A percentile compares a stretch with the other conserved stretches of the same genome.
phyloP scores from a whole-genome alignment of 2,797 vertebrate genomes.

The Phalanger gymnotis region DNA sequence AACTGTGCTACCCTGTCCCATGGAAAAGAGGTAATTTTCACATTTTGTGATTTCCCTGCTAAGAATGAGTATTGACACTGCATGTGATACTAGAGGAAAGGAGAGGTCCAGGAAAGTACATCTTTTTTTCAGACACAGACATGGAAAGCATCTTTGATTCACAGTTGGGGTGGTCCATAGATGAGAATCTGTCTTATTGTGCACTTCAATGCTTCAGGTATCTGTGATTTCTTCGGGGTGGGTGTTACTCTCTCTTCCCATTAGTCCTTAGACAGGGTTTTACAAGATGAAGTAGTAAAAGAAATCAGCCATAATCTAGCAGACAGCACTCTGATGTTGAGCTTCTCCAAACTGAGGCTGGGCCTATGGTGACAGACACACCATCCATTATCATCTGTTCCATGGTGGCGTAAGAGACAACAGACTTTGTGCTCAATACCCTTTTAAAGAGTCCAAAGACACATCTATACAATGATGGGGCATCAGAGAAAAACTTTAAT shows the following conservation, averaged over 20 bases:
- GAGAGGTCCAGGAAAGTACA: not conserved
- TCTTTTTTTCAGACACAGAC: not conserved
- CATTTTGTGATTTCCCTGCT: constrained; percentile 42
- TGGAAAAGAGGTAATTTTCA: constrained; percentile 38
- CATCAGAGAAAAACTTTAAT: not conserved
- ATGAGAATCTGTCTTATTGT: not conserved
- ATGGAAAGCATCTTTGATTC: not conserved
- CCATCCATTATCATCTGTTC: not conserved
- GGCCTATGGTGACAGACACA: not conserved
- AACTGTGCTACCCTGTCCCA: not conserved
- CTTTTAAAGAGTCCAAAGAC: not conserved
- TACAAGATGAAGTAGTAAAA: not conserved
- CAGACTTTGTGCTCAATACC: not conserved
- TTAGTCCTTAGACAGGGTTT: not conserved
- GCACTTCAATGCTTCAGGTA: not conserved
- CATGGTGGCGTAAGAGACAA: not conserved
- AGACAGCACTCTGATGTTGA: not conserved
- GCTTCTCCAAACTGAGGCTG: not conserved
- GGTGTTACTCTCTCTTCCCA: not conserved
- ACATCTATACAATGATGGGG: not conserved
- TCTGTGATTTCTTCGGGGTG: not conserved
- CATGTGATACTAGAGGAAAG: not conserved
- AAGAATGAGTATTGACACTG: not conserved
- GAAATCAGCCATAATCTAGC: not conserved
- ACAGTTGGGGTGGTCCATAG: too few relatives aligned